Evolutionary conservation across 2,113 vertebrate genomes (phyloP), one percentile per base, ranked within the genome.

Genomic region (Triplophysa rosa): DNA sequence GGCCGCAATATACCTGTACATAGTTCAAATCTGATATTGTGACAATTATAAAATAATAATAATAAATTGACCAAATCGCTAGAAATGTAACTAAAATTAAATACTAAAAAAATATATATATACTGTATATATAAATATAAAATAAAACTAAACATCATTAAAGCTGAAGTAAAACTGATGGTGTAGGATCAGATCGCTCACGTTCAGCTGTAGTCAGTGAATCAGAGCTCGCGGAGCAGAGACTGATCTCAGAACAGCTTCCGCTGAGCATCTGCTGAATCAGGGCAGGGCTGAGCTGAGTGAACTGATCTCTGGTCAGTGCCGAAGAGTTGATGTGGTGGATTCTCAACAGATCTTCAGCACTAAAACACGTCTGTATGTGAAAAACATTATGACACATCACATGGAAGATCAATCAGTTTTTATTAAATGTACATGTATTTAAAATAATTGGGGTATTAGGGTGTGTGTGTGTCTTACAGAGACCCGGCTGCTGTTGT

Each of bases 181-280:
- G 14, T 52, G 49, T 16, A 29, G 17, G 17, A 16, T 5, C 8
- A 59, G 11, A 10, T 33, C 21, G 80, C 92, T 87, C 87, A 94
- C 93, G 88, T 67, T 93, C 87, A 0, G 83, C 37, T 29, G 4
- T 56, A 52, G 83, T 92, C 65, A 93, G 90, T 0, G 24, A 12
- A n/a, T 90, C 88, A 0, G 71, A 10, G n/a, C 19, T 76, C 1
- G 3, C 7, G 0, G 8, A 4, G 0, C 49, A 14, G 1, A 45
- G 74, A 14, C 65, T 67, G 69, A 9, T 6, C 1, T 16, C 17
- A 3, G 11, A 1, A 68, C 95, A 96, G 83, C 93, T 91, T n/a
- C 87, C 77, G 12, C 94, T 95, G 72, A 96, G 88, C 72, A 94
- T 88, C 87, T 96, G 95, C 84, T 96, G 95, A 42, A 95, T 24